Base-by-base conservation (phyloP, 2,888 invertebrate species). In the Lasioglossum villosulum region DNA sequence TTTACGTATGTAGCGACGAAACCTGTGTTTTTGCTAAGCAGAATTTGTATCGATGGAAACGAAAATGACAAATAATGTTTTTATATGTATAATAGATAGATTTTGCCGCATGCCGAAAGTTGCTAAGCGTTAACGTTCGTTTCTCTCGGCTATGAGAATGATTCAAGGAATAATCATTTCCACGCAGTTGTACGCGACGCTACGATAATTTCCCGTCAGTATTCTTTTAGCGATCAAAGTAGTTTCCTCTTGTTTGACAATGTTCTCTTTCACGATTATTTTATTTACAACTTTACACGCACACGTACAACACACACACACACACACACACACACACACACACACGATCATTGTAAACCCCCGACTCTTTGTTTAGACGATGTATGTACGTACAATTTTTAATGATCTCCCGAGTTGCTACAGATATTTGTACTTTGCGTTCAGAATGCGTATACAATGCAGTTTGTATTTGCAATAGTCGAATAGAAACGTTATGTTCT, bases 331-430 rank as follows among this genome's bases (percentile, higher is more conserved):
- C 34, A 56, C 56, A 56, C 71, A 70, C 39, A 70, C 68, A 52
- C 48, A 37, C 70, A 70, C 5, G 12, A 70, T 59, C 70, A 59
- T 82, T 76, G 71, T 86, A 52, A 73, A 75, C 63, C 45, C 42
- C 16, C 70, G 27, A 39, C 34, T 19, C 79, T 56, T 39, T 56
- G 56, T 66, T 76, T 84, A n/a, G 68, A 52, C 77, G 68, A 70
- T 72, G 71, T 83, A 79, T 63, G 68, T 59, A 82, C 88, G 82
- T 91, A 85, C 82, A 82, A 80, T 84, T 73, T 84, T 83, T 88
- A 77, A 84, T 87, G 88, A 90, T 89, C 91, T 91, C 91, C 70
- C 77, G 59, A 72, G 78, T 89, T 85, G 56, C 79, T 80, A 78
- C 83, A 83, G 48, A 56, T 84, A 23, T 56, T 56, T 86, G 76